Conservation (phyloP, 2,797 vertebrate species). For the Muscicapa striata region DNA sequence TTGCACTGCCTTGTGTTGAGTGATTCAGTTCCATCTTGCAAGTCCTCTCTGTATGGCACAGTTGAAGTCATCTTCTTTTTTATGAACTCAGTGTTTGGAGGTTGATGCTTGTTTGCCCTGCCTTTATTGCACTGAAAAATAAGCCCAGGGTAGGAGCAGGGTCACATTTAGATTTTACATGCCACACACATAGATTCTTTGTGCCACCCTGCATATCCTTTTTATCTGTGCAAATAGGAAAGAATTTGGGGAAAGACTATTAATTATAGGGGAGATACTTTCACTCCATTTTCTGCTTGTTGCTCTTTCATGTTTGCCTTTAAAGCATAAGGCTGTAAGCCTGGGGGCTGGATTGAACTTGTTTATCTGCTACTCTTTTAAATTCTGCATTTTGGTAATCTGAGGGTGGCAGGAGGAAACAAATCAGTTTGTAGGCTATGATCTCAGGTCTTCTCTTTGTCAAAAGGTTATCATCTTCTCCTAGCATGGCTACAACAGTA, state of each 20-base stretch:
- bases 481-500: background rate
- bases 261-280: background rate
- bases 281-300: conserved; percentile 19
- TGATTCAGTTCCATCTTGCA: background rate
- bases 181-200: background rate
- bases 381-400: background rate
- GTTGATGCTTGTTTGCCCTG: background rate
- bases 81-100: background rate
- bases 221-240: conserved; percentile 29
- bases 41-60: background rate
- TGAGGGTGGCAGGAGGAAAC: background rate
- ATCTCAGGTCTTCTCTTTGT: background rate
- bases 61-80: background rate
- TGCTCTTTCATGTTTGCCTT: conserved; percentile 51
- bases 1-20: background rate
- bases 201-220: background rate
- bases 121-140: background rate
- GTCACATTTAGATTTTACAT: background rate
- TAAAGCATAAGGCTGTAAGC: conserved; percentile 19
- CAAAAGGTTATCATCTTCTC: background rate
- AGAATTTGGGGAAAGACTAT: background rate
- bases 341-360: background rate
- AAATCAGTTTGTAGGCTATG: background rate
- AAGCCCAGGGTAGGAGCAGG: background rate
- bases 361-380: conserved; percentile 4